Base-by-base conservation (phyloP, 2,113 vertebrate species). In the Chlamydotis undulata region DNA sequence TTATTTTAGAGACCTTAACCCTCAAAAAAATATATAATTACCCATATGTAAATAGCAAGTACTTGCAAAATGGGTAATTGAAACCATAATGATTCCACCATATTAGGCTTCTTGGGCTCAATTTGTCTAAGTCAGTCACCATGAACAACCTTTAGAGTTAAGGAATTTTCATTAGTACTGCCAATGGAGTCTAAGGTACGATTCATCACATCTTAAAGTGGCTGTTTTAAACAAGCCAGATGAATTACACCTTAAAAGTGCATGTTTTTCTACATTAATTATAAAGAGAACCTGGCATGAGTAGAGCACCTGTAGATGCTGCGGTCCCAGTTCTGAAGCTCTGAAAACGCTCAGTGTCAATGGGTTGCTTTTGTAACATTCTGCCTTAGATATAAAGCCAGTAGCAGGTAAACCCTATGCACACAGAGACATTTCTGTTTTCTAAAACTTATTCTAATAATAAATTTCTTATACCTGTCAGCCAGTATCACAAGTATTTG, bases 151-250 rank as follows among this genome's bases (percentile, higher is more conserved):
- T 84, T 93, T 28, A 87, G 47, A 93, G 37, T 74, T 64, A 83
- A 91, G 39, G 56, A 78, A 64, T 91, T 96, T 96, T 93, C 81
- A 93, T 96, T 89, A 89, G 22, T 49, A 28, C 69, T 91, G 83
- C 29, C 84, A 83, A n/a, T 64, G 43, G 37, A 61, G 65, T 68
- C 74, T 71, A 60, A 93, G 57, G 39, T 84, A 78, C 60, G 65
- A 94, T 94, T 87, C 89, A 93, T 82, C 89, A 87, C 77, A 87
- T 93, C 70, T 64, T 91, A 67, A 93, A 94, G 89, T 84, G 73
- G 28, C 55, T 93, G 65, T 69, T 96, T 94, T 73, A 84, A 95
- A 87, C 56, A 82, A 91, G 43, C 21, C 77, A 84, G 69, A 87
- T 75, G 56, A 95, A 94, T 79, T 87, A 68, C 81, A 78, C 52